Percentiles rank a stretch among this genome's conserved stretches.
Conservation (phyloP, 2,113 vertebrate genomes). For the Pholis gunnellus region DNA sequence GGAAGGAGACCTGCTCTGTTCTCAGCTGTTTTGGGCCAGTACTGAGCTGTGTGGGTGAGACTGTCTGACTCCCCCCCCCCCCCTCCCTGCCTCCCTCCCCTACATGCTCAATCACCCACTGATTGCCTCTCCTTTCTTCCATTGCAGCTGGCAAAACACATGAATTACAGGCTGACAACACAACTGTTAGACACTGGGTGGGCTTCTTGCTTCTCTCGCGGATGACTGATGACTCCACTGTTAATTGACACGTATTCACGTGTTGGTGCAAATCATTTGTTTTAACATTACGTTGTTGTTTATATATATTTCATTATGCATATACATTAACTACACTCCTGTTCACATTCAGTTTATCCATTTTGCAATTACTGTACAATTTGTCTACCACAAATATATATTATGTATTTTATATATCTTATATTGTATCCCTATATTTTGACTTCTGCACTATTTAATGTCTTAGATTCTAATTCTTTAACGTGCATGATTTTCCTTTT, state of each 20-base stretch:
- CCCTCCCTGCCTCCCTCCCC: constrained; percentile 6
- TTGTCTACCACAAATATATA: not conserved
- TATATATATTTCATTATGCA: not conserved
- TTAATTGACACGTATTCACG: not conserved
- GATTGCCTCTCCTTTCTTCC: constrained; percentile 40
- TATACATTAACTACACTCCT: not conserved
- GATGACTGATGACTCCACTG: not conserved
- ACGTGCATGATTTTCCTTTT: not conserved
- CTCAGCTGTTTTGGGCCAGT: constrained; percentile 74
- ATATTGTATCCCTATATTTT: not conserved
- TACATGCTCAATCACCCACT: constrained; percentile 35
- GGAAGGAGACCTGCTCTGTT: constrained; percentile 71
- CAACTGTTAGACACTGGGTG: not conserved
- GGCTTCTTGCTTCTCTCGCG: not conserved
- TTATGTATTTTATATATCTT: not conserved
- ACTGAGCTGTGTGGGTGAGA: constrained; percentile 63
- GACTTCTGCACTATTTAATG: not conserved
- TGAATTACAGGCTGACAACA: constrained; percentile 27
- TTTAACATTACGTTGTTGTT: not conserved
- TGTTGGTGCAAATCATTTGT: not conserved
- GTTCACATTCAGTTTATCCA: not conserved
- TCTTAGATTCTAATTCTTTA: not conserved
- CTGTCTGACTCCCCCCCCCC: constrained; percentile 45
- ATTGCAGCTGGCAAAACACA: constrained; percentile 70
- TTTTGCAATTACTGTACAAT: not conserved